Evolutionary conservation across 1,140 invertebrate genomes (phyloP).

Genomic region (Plodia interpunctella): DNA sequence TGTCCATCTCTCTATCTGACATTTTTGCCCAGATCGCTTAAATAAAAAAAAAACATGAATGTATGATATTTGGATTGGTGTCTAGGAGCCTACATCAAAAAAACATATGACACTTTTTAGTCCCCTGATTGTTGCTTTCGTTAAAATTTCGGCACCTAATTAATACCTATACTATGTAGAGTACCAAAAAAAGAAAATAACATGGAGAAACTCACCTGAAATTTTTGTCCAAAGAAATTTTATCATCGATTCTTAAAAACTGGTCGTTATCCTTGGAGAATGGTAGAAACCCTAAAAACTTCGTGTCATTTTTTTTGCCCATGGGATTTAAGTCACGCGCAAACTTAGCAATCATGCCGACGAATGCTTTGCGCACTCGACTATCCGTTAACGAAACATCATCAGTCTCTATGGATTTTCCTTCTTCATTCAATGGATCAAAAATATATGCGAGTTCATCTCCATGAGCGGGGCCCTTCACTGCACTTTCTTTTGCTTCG

Average conservation of each 20-base stretch:
- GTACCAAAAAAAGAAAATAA: too few species aligned
- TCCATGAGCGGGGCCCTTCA: slow-evolving; percentile 78
- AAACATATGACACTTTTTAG: too few species aligned
- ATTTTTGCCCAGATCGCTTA: too few species aligned
- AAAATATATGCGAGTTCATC: slow-evolving; percentile 85
- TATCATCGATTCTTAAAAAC: slow-evolving; percentile 54
- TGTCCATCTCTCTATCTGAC: too few species aligned
- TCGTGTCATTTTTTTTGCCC: slow-evolving; percentile 23
- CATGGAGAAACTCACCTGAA: slow-evolving; percentile 48
- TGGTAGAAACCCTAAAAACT: slow-evolving; percentile 33
- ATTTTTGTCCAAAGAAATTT: slow-evolving; percentile 49
- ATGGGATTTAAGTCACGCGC: slow-evolving; percentile 60
- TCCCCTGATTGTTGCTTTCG: too few species aligned
- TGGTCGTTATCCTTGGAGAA: slow-evolving; percentile 43
- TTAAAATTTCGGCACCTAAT: too few species aligned
- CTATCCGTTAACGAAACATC: slow-evolving; percentile 74
- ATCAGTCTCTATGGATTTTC: slow-evolving; percentile 65
- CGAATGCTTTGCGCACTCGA: slow-evolving; percentile 80
- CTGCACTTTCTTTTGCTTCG: slow-evolving; percentile 26
- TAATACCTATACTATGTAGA: too few species aligned
- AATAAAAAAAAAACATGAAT: too few species aligned
- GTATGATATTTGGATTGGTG: too few species aligned
- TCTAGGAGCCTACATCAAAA: too few species aligned
- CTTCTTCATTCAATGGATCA: slow-evolving; percentile 79
- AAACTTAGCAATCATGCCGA: slow-evolving; percentile 82